Evolutionary conservation across 2,797 vertebrate genomes (phyloP).

Genomic region (Neoniphon sammara): DNA sequence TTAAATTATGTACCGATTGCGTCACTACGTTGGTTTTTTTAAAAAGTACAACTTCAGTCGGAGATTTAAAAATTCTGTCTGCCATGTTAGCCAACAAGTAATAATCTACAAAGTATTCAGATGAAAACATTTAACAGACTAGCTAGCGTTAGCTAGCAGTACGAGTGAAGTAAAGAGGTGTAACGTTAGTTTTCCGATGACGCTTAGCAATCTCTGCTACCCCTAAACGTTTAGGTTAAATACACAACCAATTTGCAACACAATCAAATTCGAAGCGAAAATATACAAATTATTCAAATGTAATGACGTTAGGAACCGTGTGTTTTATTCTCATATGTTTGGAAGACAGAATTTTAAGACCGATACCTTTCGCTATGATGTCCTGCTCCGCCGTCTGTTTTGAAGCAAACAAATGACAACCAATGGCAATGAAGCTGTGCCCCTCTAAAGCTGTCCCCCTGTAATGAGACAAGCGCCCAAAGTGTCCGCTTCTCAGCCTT

Average conservation of each 20-base stretch:
- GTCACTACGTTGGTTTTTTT: not conserved
- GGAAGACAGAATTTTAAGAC: not conserved
- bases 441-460: constrained; percentile 18
- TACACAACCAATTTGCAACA: not conserved
- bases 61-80: no score
- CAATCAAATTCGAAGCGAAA: fast-evolving
- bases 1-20: not conserved
- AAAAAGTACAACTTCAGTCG: not conserved
- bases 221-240: not conserved
- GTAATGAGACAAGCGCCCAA: not conserved
- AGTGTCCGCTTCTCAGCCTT: constrained; percentile 36
- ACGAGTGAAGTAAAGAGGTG: constrained; percentile 1
- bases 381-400: constrained; percentile 65
- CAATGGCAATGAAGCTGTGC: constrained; percentile 66
- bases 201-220: constrained; percentile 53
- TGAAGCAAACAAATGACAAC: constrained; percentile 63
- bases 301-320: not conserved
- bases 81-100: not conserved
- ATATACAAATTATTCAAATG: fast-evolving
- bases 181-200: constrained; percentile 29
- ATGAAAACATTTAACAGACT: not conserved
- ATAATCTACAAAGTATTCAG: not conserved
- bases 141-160: not conserved
- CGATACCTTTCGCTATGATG: not conserved
- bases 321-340: not conserved